Base-by-base conservation (phyloP, 2,797 vertebrate genomes). In the Spinus pinus region DNA sequence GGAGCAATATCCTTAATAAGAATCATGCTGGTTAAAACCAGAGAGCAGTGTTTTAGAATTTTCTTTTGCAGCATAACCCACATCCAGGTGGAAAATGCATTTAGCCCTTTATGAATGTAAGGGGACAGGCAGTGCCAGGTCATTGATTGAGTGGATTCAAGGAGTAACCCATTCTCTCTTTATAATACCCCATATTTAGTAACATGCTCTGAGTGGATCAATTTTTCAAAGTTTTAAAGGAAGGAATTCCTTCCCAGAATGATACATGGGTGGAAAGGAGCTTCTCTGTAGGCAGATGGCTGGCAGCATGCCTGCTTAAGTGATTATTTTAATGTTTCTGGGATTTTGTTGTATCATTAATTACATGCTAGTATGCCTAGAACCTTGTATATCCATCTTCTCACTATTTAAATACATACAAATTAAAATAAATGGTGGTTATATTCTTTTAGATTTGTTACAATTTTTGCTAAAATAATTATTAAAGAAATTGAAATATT, bases 281-380 rank as follows among this genome's bases (percentile, higher is more conserved):
- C 14, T 80, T 82, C 78, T 67, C 69, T 85, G 60, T 51, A 89
- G 71, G 81, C 60, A 86, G 78, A 90, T 1, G 4, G 81, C 56
- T 86, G 83, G 90, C 90, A 92, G 74, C 13, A 37, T 41, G 78
- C 74, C 86, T 37, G 19, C 61, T 65, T 74, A 84, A 93, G 67
- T 16, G 23, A 65, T 78, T 80, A 77, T 85, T 86, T 84, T 85
- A 89, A 92, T 44, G 53, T 82, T 85, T 57, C 42, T 71, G 22
- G 39, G 78, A 75, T 88, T 91, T 87, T 87, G 13, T 54, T 64
- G 42, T 72, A 71, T 42, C 28, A 74, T 46, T 90, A 94, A 74
- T 89, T 89, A 85, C 24, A 79, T 24, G 39, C 57, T 80, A 90
- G 10, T n/a, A 37, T 54, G 44, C 33, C 77, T 62, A 88, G 27